A percentile compares a stretch with the other conserved stretches of the same genome.
These are phyloP conservation scores for Falco biarmicus DNA, from an alignment of 2,797 vertebrate genomes.

Conservation along the genomic window DNA sequence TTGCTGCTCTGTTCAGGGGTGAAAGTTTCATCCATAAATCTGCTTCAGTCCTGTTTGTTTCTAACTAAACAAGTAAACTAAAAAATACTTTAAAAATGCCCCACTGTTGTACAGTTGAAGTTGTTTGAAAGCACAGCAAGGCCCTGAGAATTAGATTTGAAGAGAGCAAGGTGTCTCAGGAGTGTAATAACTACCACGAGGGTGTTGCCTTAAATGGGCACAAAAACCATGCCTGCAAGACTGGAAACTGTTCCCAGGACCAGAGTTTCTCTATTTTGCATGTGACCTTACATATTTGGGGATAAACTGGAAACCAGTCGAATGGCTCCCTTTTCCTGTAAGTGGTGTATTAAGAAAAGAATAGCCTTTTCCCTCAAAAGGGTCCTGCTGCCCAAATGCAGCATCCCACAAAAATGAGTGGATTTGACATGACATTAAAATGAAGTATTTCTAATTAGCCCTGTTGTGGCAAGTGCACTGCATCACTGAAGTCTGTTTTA, in stretches of 20 bases:
- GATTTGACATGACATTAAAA: neutral
- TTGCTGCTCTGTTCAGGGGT: neutral
- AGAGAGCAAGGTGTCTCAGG: neutral
- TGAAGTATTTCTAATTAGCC: neutral
- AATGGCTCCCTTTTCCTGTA: neutral
- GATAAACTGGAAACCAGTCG: neutral
- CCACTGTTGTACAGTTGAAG: neutral
- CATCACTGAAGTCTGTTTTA: neutral
- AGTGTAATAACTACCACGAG: no score
- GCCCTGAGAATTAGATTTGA: neutral
- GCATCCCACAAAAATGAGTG: neutral
- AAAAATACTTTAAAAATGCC: neutral
- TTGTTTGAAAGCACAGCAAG: neutral
- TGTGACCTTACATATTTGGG: fast-evolving
- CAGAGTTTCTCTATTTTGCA: neutral
- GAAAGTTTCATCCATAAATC: neutral
- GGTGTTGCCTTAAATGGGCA: fast-evolving
- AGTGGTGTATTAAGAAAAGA: neutral
- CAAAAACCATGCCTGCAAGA: neutral
- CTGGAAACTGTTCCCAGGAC: neutral
- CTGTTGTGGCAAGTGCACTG: neutral
- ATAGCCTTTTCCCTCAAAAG: neutral
- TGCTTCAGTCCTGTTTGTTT: neutral
- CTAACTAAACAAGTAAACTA: neutral
- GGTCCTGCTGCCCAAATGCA: neutral